These are phyloP conservation scores for Alces alces DNA, from an alignment of 2,113 vertebrate species.

Conservation along the genomic window DNA sequence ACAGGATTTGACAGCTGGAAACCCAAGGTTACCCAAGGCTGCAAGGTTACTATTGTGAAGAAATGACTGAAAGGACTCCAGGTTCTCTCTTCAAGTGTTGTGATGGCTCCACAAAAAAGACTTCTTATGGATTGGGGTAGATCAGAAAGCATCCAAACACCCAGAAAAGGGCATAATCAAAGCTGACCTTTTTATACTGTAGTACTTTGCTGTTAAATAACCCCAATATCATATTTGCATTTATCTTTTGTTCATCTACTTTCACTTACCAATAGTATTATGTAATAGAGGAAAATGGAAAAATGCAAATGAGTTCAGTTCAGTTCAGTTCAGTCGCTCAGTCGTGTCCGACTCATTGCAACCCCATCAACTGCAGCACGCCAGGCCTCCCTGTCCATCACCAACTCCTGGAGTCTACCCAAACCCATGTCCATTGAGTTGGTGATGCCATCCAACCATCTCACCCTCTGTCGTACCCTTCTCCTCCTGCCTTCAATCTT, in stretches of 20 bases:
- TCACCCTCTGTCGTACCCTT: neutral
- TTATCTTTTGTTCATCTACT: slow-evolving; percentile 51
- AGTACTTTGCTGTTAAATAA: slow-evolving; percentile 64
- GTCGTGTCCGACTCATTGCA: accelerated
- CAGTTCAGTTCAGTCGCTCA: neutral
- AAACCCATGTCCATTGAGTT: neutral
- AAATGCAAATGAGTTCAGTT: slow-evolving; percentile 52
- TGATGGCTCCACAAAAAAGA: slow-evolving; percentile 48
- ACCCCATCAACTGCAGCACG: neutral
- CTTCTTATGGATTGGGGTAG: slow-evolving; percentile 23
- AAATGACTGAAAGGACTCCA: neutral
- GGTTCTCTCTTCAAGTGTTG: neutral
- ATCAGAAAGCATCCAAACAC: neutral
- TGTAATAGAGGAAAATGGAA: slow-evolving; percentile 53
- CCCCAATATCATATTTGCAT: slow-evolving; percentile 68
- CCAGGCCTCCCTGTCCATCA: neutral
- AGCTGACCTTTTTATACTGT: slow-evolving; percentile 62
- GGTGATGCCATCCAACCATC: neutral
- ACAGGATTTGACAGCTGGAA: neutral
- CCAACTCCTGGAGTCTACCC: neutral
- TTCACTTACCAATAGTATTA: slow-evolving; percentile 77
- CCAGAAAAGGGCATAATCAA: slow-evolving; percentile 20
- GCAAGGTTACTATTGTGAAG: neutral
- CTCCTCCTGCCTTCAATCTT: neutral
- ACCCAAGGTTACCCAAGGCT: neutral